These are phyloP conservation scores for Pollicipes pollicipes DNA, from an alignment of 1,140 invertebrate genomes.

Conservation along the genomic window DNA sequence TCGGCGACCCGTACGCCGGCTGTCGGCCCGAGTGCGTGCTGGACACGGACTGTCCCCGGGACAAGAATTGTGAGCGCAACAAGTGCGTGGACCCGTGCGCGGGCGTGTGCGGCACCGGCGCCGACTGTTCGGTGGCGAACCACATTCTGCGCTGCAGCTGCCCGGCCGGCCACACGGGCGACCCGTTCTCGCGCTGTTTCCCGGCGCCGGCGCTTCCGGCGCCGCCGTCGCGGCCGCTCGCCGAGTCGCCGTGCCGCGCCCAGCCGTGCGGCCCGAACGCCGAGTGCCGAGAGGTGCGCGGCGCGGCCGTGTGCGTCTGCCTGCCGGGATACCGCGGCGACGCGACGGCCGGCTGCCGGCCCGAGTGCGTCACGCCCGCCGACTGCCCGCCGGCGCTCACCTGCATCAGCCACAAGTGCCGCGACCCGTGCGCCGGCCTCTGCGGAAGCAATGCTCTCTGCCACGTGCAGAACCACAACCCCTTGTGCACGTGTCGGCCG, in stretches of 20 bases:
- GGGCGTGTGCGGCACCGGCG: constrained; percentile 21
- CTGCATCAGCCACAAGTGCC: constrained; percentile 50
- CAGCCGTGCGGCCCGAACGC: constrained; percentile 27
- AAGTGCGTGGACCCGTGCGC: constrained; percentile 20
- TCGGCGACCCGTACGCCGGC: constrained; percentile 42
- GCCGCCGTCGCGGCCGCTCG: constrained; percentile 9
- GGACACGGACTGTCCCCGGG: constrained; percentile 49
- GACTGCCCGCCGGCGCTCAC: constrained; percentile 56
- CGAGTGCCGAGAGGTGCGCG: constrained; percentile 16
- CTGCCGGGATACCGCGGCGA: constrained; percentile 15
- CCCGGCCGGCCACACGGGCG: constrained; percentile 19
- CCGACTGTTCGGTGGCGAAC: constrained; percentile 19
- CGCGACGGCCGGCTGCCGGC: constrained; percentile 25
- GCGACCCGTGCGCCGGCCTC: constrained; percentile 41
- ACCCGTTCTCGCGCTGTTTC: constrained; percentile 22
- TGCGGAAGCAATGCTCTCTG: constrained; percentile 23
- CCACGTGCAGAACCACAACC: constrained; percentile 21
- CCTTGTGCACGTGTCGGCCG: constrained; percentile 21
- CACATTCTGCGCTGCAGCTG: constrained; percentile 19
- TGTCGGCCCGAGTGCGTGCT: constrained; percentile 45
- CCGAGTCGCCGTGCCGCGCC: constrained; percentile 28
- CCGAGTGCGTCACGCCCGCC: constrained; percentile 58
- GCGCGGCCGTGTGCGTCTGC: constrained; percentile 17
- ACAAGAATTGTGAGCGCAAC: constrained; percentile 36
- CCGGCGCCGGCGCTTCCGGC: no score